These are phyloP conservation scores for Hyles lineata DNA, from an alignment of 2,888 invertebrate species.

Conservation along the genomic window DNA sequence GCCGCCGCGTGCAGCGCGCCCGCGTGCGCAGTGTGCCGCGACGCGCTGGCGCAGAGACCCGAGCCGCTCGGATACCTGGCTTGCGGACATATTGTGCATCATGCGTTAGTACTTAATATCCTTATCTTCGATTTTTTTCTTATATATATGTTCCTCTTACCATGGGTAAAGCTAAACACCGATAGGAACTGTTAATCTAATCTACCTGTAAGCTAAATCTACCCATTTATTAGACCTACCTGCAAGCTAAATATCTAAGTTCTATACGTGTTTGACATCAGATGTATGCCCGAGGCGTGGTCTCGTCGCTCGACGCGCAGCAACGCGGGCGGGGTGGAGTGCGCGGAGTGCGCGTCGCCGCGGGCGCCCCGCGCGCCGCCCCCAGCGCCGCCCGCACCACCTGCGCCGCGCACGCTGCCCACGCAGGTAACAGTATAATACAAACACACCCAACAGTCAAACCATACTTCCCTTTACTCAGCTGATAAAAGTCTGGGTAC, in stretches of 20 bases:
- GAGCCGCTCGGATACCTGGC: slow-evolving; percentile 90
- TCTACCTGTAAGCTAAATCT: too few relatives aligned
- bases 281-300: slow-evolving; percentile 80
- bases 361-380: slow-evolving; percentile 62
- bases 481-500: too few relatives aligned
- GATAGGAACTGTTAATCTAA: too few relatives aligned
- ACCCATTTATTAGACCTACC: too few relatives aligned
- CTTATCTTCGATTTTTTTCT: too few relatives aligned
- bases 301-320: slow-evolving; percentile 70
- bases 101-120: slow-evolving; percentile 83
- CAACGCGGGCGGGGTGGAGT: slow-evolving; percentile 52
- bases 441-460: neutral
- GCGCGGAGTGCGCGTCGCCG: slow-evolving; percentile 73
- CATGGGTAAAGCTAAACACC: too few relatives aligned
- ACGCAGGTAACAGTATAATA: slow-evolving; percentile 49
- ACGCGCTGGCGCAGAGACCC: slow-evolving; percentile 86
- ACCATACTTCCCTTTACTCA: too few relatives aligned
- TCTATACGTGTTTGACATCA: slow-evolving; percentile 38
- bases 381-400: slow-evolving; percentile 59
- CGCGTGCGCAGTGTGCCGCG: slow-evolving; percentile 92
- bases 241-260: too few relatives aligned
- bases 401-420: slow-evolving; percentile 52
- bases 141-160: too few relatives aligned
- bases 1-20: slow-evolving; percentile 88
- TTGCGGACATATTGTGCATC: slow-evolving; percentile 94